Conservation (phyloP, 1,140 invertebrate genomes). For the Drosophila nannoptera region DNA sequence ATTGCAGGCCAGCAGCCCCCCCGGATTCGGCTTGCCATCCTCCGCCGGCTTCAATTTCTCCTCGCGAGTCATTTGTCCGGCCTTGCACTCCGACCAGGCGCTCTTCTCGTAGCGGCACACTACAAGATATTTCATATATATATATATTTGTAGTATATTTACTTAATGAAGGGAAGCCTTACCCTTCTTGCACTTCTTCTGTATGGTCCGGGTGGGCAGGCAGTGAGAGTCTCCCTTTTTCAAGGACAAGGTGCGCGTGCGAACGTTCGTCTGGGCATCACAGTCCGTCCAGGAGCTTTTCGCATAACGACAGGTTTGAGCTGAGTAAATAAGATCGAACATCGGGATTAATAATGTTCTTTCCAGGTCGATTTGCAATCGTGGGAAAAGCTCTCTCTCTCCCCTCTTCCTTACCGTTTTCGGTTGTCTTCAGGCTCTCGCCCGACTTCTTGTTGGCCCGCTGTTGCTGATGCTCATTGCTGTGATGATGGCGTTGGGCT, state of each 20-base stretch:
- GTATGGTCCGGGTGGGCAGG: constrained; percentile 88
- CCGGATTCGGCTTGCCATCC: constrained; percentile 60
- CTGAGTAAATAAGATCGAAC: constrained; percentile 17
- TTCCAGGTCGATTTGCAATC: not conserved
- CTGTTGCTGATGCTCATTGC: constrained; percentile 34
- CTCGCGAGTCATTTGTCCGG: constrained; percentile 83
- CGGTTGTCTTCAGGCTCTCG: constrained; percentile 30
- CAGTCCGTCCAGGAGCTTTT: constrained; percentile 92
- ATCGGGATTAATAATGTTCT: not conserved
- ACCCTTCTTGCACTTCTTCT: constrained; percentile 95
- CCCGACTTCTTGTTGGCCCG: constrained; percentile 37
- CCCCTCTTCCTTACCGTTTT: constrained; percentile 27
- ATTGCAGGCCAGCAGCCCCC: constrained; percentile 83
- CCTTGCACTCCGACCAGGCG: constrained; percentile 89
- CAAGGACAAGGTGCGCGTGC: constrained; percentile 87
- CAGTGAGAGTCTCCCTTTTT: constrained; percentile 90
- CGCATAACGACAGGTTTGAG: constrained; percentile 85
- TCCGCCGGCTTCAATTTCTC: constrained; percentile 85
- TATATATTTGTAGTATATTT: too few species aligned
- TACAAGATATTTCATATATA: too few species aligned
- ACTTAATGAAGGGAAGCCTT: too few species aligned
- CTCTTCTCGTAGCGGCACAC: constrained; percentile 90
- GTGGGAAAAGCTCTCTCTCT: not conserved
- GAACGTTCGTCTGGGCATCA: constrained; percentile 88
- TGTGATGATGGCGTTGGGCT: constrained; percentile 39